Base-by-base conservation (phyloP, 2,113 vertebrate species). In the Polypterus bichir region DNA sequence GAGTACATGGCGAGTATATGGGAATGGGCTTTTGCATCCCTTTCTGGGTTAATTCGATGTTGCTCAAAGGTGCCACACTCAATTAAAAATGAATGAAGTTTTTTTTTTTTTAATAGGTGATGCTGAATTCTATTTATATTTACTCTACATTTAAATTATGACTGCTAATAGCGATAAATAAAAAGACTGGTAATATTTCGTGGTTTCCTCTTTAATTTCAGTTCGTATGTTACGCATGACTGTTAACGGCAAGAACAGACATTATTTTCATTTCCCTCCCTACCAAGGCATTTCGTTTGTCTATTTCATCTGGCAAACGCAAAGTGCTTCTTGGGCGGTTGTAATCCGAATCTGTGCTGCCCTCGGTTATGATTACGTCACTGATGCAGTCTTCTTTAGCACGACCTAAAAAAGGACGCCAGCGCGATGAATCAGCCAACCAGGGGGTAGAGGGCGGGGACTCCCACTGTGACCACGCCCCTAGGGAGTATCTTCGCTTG, bases 341-440 rank as follows among this genome's bases (percentile, higher is more conserved):
- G 70, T 68, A 74, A 71, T 65, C 57, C 55, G 69, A 71, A 27
- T 62, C 65, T 53, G 44, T 46, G 53, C 56, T 27, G 61, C 51
- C 57, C 58, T 62, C n/a, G 59, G 48, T 51, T 48, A 49, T 54
- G 27, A 65, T 71, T 72, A 61, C 55, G 59, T 61, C 65, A 59
- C 64, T 62, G 49, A 61, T 52, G 62, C 65, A 70, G 60, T 58
- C 64, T 51, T 55, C 60, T 70, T 63, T 46, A 55, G 55, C 45
- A 48, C 44, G 48, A 47, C 54, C 47, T 51, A 48, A 44, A 59
- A 27, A 57, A 27, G 48, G 27, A 70, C 54, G 57, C 9, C 47
- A 53, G 46, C 57, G 56, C 59, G 59, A 59, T 3, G 46, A 67
- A 59, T n/a, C 49, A 70, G 57, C 76, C 68, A 74, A 77, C 73